Evolutionary conservation across 1,140 invertebrate species (phyloP).

Genomic region (Nephotettix cincticeps): DNA sequence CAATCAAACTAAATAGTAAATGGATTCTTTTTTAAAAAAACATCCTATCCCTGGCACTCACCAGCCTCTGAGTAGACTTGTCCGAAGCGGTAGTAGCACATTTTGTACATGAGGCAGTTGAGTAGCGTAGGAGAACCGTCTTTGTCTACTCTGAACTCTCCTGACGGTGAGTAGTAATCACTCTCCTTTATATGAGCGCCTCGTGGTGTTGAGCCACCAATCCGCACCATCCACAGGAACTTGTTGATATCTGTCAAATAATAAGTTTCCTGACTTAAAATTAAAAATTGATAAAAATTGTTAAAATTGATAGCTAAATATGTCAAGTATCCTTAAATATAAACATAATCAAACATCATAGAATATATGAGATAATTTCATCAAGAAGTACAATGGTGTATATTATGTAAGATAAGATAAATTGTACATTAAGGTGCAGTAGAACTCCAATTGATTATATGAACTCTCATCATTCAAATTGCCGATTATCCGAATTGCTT

Average conservation of each 20-base stretch:
- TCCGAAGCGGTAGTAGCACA: constrained; percentile 94
- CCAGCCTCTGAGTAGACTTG: constrained; percentile 94
- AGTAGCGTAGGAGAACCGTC: constrained; percentile 83
- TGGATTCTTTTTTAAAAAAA: no score
- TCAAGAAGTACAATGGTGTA: no score
- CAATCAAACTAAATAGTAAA: no score
- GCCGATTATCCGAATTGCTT: no score
- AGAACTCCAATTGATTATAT: no score
- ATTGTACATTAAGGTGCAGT: no score
- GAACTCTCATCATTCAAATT: no score
- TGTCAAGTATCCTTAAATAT: no score
- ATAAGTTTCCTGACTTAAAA: constrained; percentile 7
- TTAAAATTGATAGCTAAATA: neutral
- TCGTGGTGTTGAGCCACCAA: constrained; percentile 93
- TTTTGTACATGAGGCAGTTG: constrained; percentile 96
- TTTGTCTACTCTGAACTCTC: constrained; percentile 92
- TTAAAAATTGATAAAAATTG: neutral
- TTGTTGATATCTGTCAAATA: constrained; percentile 84
- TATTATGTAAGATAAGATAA: no score
- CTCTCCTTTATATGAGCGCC: constrained; percentile 93
- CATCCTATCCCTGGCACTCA: no score
- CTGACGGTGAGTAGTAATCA: constrained; percentile 93
- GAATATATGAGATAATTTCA: no score
- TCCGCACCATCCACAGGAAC: constrained; percentile 99
- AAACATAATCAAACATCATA: no score